Conservation (phyloP, 1,140 invertebrate genomes). For the Ooceraea biroi region DNA sequence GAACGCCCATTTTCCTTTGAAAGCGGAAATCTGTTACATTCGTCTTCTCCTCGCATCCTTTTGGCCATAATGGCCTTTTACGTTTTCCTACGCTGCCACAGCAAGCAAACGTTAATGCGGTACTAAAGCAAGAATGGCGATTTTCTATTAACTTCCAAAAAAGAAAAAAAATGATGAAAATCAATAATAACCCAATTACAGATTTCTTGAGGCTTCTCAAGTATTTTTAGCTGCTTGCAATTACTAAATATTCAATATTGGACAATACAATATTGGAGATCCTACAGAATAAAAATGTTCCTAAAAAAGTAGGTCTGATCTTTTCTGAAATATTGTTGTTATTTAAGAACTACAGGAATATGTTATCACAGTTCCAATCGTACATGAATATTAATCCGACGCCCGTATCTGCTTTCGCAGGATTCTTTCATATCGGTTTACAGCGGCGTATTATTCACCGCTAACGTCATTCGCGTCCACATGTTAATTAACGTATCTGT, state of each 20-base stretch:
- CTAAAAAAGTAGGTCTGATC: no score
- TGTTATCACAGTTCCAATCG: neutral
- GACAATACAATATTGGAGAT: no score
- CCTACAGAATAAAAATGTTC: no score
- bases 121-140: constrained; percentile 4
- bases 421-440: neutral
- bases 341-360: no score
- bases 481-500: neutral
- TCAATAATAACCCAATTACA: no score
- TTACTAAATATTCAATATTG: no score
- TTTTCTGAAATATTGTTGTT: no score
- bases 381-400: neutral
- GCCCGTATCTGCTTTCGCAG: neutral
- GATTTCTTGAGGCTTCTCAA: no score
- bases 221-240: no score
- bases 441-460: neutral
- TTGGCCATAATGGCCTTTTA: constrained; percentile 49
- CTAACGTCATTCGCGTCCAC: neutral
- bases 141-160: no score
- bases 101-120: constrained; percentile 9
- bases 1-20: constrained; percentile 63
- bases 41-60: constrained; percentile 46
- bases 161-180: no score
- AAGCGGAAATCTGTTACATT: constrained; percentile 53
- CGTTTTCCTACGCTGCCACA: constrained; percentile 23